Conservation (phyloP, 2,113 vertebrate species). For the Beaufortia kweichowensis region DNA sequence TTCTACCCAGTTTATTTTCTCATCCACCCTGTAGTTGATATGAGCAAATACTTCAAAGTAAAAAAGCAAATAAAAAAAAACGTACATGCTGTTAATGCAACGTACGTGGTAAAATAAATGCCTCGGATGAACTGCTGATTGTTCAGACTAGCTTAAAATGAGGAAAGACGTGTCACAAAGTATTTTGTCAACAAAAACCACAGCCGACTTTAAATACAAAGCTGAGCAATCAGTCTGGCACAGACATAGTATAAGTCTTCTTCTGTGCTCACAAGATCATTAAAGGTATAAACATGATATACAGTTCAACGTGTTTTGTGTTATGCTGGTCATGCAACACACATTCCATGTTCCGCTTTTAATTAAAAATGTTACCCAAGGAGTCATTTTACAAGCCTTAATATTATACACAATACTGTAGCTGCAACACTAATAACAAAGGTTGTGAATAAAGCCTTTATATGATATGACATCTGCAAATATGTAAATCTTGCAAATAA, state of each 20-base stretch:
- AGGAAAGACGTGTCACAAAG: background rate
- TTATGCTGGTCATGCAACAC: too few relatives aligned
- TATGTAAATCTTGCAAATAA: background rate
- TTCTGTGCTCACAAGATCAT: background rate
- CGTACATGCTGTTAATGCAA: background rate
- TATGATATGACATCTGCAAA: background rate
- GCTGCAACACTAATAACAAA: too few relatives aligned
- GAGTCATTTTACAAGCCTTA: too few relatives aligned
- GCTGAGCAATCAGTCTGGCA: background rate
- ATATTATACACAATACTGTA: too few relatives aligned
- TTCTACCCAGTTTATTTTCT: background rate
- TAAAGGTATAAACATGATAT: background rate
- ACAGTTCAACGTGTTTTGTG: background rate
- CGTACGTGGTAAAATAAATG: background rate
- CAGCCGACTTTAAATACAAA: background rate
- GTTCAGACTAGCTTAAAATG: background rate
- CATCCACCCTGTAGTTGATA: background rate
- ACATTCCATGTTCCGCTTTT: background rate
- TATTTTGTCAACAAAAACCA: conserved; percentile 1
- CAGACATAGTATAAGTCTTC: background rate
- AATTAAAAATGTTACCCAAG: too few relatives aligned
- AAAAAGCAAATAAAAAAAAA: background rate
- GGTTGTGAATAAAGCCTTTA: background rate
- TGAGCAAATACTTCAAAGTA: background rate
- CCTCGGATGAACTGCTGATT: background rate